phyloP scores from a whole-genome alignment of 2,888 invertebrate species.

The Heliconius hortense region DNA sequence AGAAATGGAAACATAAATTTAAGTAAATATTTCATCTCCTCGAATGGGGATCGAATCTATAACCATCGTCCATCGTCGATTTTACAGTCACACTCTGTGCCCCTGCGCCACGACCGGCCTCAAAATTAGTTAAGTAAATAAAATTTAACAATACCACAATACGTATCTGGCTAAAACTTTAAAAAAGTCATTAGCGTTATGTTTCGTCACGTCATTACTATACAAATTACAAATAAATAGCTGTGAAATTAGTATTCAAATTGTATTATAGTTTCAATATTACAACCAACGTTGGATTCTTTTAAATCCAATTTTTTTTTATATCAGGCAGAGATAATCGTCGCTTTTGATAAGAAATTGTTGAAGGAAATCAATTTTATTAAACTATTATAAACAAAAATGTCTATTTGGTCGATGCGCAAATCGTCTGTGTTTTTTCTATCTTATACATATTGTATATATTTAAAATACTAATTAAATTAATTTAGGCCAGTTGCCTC shows the following conservation, averaged over 20 bases:
- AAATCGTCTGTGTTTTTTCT: background rate
- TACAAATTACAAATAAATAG: conserved; percentile 32
- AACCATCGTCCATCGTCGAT: no score
- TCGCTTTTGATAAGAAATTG: background rate
- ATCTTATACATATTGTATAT: background rate
- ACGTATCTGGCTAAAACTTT: background rate
- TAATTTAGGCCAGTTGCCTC: no score
- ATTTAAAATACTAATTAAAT: no score
- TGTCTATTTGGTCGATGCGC: background rate
- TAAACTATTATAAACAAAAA: background rate
- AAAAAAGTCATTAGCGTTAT: conserved; percentile 20
- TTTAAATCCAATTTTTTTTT: conserved; percentile 22
- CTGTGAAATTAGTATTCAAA: conserved; percentile 29
- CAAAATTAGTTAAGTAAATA: background rate
- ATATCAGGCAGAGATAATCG: conserved; percentile 10
- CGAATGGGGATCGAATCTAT: background rate
- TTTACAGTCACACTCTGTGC: background rate
- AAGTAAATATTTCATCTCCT: no score
- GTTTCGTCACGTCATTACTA: conserved; percentile 16
- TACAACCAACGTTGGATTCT: conserved; percentile 9
- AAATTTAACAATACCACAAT: background rate
- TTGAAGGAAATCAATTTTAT: background rate
- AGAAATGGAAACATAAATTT: no score
- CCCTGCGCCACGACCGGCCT: no score
- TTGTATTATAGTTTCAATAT: conserved; percentile 20